Evolutionary conservation across 2,888 invertebrate genomes (phyloP).

Genomic region (Bugulina stolonifera): DNA sequence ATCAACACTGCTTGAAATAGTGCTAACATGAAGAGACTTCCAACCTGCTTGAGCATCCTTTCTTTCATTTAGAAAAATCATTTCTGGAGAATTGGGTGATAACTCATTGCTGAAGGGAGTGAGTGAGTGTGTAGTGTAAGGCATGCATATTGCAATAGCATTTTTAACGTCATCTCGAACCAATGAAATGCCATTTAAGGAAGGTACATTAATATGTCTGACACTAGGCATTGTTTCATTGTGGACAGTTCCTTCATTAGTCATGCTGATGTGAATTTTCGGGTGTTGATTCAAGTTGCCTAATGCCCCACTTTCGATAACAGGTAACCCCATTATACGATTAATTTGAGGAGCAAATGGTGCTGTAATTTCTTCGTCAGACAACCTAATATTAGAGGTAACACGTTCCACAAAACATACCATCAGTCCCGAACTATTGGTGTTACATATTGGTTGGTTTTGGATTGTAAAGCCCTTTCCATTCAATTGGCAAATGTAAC

Average conservation of each 20-base stretch:
- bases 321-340: not conserved
- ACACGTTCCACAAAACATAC: not conserved
- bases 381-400: not conserved
- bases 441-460: not conserved
- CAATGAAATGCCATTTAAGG: not conserved
- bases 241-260: not conserved
- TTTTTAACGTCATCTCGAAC: not conserved
- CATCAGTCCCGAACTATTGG: not conserved
- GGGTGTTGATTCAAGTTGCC: not conserved
- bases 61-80: slow-evolving; percentile 2
- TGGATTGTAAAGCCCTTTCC: not conserved
- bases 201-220: not conserved
- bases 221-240: not conserved
- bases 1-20: not conserved
- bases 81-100: too few species aligned
- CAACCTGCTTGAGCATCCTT: not conserved
- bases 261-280: not conserved
- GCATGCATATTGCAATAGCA: not conserved
- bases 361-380: not conserved
- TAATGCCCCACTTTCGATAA: not conserved
- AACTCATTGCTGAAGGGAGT: not conserved
- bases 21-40: not conserved
- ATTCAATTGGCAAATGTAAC: not conserved
- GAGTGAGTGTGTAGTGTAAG: not conserved
- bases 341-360: not conserved